Percentiles rank a stretch among this genome's conserved stretches.
phyloP scores from a whole-genome alignment of 2,888 invertebrate genomes.

The Machimus rusticus region DNA sequence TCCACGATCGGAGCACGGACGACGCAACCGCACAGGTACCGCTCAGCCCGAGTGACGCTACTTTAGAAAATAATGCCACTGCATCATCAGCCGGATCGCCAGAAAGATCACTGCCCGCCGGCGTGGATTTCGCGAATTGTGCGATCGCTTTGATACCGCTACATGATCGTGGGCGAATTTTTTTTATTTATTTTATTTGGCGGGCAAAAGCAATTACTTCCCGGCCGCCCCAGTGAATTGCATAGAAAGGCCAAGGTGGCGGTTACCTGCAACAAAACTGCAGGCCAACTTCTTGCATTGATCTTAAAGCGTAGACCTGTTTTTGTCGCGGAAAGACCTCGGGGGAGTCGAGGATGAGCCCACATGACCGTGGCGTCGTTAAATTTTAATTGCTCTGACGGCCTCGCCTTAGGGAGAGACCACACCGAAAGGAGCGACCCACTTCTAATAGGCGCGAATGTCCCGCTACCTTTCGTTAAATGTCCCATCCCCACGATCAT shows the following conservation, averaged over 20 bases:
- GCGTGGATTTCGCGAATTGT: not conserved
- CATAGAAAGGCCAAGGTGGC: conserved; percentile 36
- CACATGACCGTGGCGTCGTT: not conserved
- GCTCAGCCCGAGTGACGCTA: conserved; percentile 2
- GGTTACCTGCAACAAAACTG: not conserved
- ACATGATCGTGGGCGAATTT: conserved; percentile 16
- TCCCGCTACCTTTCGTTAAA: not conserved
- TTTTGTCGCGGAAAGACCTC: not conserved
- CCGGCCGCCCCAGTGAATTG: not conserved
- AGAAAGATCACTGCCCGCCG: not conserved
- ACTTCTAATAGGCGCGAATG: not conserved
- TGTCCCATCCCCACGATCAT: not conserved
- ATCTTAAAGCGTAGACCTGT: not conserved
- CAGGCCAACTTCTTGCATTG: not conserved
- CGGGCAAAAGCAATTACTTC: not conserved
- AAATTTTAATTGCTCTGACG: conserved; percentile 41
- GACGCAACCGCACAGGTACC: not conserved
- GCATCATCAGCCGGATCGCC: not conserved
- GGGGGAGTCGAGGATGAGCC: not conserved
- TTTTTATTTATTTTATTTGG: not conserved
- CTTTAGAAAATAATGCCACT: not conserved
- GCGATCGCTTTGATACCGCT: not conserved
- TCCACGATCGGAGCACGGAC: not conserved
- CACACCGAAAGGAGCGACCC: conserved; percentile 1
- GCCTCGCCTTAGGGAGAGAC: not conserved